Evolutionary conservation across 2,113 vertebrate species (phyloP), one percentile per base, ranked within the genome.

Genomic region (Phocoena phocoena): DNA sequence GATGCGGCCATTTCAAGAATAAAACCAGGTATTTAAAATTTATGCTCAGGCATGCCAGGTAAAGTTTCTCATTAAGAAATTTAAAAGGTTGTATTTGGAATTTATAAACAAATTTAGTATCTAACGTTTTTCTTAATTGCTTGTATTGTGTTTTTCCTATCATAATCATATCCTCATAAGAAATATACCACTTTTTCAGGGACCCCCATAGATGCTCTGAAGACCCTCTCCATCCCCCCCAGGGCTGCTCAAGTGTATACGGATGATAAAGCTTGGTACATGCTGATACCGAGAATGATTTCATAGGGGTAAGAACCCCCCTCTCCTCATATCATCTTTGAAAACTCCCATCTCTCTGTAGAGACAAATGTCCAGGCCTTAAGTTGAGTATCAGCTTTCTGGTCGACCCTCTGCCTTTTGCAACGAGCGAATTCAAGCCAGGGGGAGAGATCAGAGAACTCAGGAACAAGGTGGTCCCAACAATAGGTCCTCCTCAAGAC

Each of bases 391-490:
- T 2, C 17, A 23, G n/a, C 21, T 38, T 5, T 8, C 17, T 13
- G 21, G 53, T 17, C 36, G 11, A 38, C n/a, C 2, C 70, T 31
- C 8, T 94, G 55, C 38, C 18, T 63, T 50, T 76, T 65, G 23
- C 50, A 71, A 33, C 2, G 7, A 38, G 6, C n/a, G 4, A 2
- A 74, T 63, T 73, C 79, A 86, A 70, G 44, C 53, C 8, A 0
- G 15, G 28, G 47, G 79, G 60, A 62, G 86, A 70, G 25, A 5
- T 14, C 60, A 33, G 36, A n/a, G 36, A 23, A 20, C 55, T 71
- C n/a, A 21, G 33, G 3, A 2, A 36, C 25, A 70, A 90, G 0
- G 0, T 17, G 53, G 53, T 53, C 5, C 15, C 13, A 11, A 26
- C 28, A 31, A 17, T 1, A 4, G 9, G 13, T 28, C 25, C 6